Evolutionary conservation across 2,113 vertebrate species (phyloP).

Genomic region (Peromyscus polionotus): DNA sequence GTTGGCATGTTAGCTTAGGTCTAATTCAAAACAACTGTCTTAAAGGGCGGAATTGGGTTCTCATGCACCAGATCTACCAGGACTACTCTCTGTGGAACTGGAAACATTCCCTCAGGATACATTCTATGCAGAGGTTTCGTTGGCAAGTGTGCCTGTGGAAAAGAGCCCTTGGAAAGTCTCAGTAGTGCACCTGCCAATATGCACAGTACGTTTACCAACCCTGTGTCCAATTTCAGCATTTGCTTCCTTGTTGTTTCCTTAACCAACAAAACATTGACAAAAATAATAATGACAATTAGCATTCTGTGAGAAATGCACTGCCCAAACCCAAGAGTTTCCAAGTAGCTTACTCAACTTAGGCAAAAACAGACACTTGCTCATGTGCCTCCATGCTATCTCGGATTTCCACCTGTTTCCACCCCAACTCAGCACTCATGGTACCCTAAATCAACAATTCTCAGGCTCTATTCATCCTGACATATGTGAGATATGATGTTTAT

Average conservation of each 20-base stretch:
- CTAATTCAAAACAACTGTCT: conserved; percentile 46
- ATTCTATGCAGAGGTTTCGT: neutral
- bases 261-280: neutral
- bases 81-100: neutral
- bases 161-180: conserved; percentile 39
- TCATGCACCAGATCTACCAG: neutral
- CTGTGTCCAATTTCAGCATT: conserved; percentile 7
- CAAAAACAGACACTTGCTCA: accelerated
- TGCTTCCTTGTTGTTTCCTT: conserved; percentile 32
- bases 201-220: neutral
- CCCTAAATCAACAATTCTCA: neutral
- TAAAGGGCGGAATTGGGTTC: neutral
- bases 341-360: neutral
- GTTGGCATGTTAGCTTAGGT: neutral
- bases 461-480: neutral
- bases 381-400: neutral
- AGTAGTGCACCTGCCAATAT: neutral
- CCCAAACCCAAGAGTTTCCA: neutral
- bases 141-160: neutral
- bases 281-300: conserved; percentile 62
- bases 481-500: neutral
- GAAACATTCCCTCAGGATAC: neutral
- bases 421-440: neutral
- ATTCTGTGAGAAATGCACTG: neutral
- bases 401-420: neutral